Base-by-base conservation (phyloP, 2,888 invertebrate species). In the Strigamia transsilvanica region DNA sequence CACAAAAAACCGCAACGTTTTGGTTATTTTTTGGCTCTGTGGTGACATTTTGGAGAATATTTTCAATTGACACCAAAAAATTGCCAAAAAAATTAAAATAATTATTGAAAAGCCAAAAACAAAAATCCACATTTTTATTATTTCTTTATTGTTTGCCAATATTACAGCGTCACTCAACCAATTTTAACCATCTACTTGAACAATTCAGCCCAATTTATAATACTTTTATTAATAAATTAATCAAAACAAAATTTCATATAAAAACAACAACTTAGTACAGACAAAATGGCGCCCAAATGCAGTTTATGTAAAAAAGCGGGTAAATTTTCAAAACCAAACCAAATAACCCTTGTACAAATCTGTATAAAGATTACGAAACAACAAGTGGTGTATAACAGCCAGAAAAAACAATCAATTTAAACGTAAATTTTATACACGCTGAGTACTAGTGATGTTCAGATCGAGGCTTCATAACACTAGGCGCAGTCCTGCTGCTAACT, bases 401-500 rank as follows among this genome's bases (percentile, higher is more conserved):
- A 2, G 12, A 46, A 46, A 46, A 46, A 46, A 46, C 4, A 46
- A 46, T 46, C 4, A 46, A 7, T 34, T 34, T 7, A 34, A 34
- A 46, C 12, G n/a, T n/a, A n/a, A n/a, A n/a, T 46, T 46, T n/a
- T 46, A 3, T 46, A 13, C 15, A 46, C 15, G 12, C 46, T 46
- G 12, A 46, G 46, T 46, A 46, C 46, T 46, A 46, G 46, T 46
- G 46, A 46, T 13, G 15, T 46, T 46, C 46, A 46, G 46, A 13
- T 15, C 34, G 4, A 34, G 3, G 46, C 12, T 46, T 13, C 15
- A 41, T 10, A 18, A 61, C 10, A 61, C 61, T 10, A 4, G 6
- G 61, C 10, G 61, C 61, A 61, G 61, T 18, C 61, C 61, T 12
- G 61, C 61, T 61, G 61, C 61, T n/a, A 61, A 61, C 23, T 61